Percentiles rank a stretch among this genome's conserved stretches.
These are phyloP conservation scores for Papilio demoleus DNA, from an alignment of 2,888 invertebrate species.

Conservation along the genomic window DNA sequence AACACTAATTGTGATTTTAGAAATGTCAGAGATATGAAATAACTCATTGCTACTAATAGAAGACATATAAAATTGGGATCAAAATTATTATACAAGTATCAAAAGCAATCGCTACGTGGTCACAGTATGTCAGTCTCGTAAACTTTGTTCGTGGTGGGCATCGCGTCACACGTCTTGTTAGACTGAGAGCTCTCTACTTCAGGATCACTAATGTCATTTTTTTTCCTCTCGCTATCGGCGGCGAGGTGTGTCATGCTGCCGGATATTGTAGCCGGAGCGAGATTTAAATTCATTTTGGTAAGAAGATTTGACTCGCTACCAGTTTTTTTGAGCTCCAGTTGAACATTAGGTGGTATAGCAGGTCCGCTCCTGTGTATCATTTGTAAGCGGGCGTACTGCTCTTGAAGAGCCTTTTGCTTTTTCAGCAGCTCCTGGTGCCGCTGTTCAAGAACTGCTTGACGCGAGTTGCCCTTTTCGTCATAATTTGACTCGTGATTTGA, in stretches of 20 bases:
- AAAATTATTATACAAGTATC: slow-evolving; percentile 55
- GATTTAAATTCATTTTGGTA: slow-evolving; percentile 91
- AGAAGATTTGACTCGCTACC: slow-evolving; percentile 94
- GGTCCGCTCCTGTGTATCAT: slow-evolving; percentile 92
- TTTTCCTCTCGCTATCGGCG: slow-evolving; percentile 51
- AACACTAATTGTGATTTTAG: slow-evolving; percentile 32
- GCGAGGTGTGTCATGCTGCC: slow-evolving; percentile 76
- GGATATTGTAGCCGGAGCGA: slow-evolving; percentile 76
- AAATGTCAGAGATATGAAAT: slow-evolving; percentile 32
- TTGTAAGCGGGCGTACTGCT: slow-evolving; percentile 95
- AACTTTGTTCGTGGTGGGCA: slow-evolving; percentile 89
- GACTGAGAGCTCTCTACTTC: slow-evolving; percentile 44
- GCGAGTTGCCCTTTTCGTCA: slow-evolving; percentile 61
- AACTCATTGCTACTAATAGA: slow-evolving; percentile 30
- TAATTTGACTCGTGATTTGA: slow-evolving; percentile 74
- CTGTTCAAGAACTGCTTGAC: slow-evolving; percentile 91
- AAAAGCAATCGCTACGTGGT: slow-evolving; percentile 66
- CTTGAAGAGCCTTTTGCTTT: slow-evolving; percentile 94
- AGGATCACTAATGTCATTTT: slow-evolving; percentile 35
- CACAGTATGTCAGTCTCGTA: slow-evolving; percentile 98
- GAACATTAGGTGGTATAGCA: slow-evolving; percentile 84
- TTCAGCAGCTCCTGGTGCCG: slow-evolving; percentile 94
- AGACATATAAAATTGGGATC: slow-evolving; percentile 35
- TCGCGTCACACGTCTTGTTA: slow-evolving; percentile 54
- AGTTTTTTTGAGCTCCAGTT: slow-evolving; percentile 91